Percentiles rank a stretch among this genome's conserved stretches.
Conservation (phyloP, 2,888 invertebrate genomes). For the Cantharis nigra region DNA sequence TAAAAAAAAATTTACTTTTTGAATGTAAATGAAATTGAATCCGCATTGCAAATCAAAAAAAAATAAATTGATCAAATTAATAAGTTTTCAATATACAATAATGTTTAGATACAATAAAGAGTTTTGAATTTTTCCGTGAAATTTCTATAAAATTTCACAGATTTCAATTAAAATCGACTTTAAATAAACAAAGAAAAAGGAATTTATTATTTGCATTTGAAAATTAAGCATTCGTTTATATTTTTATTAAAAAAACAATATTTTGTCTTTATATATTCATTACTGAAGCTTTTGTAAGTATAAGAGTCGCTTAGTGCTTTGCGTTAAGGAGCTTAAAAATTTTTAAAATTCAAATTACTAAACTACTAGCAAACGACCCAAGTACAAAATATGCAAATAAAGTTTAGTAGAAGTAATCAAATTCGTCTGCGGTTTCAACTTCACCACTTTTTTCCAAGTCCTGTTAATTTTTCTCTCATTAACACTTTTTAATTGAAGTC, state of each 20-base stretch:
- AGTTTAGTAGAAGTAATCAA: conserved; percentile 31
- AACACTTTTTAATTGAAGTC: conserved; percentile 43
- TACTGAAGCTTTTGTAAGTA: conserved; percentile 11
- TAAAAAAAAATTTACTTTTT: too few relatives aligned
- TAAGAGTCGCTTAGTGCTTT: conserved; percentile 20
- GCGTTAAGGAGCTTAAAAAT: conserved; percentile 31
- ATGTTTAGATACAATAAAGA: too few relatives aligned
- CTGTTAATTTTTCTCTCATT: conserved; percentile 41
- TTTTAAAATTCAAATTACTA: conserved; percentile 37
- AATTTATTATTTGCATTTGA: not conserved
- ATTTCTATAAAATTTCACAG: not conserved
- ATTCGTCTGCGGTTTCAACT: conserved; percentile 32
- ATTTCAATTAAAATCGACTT: not conserved
- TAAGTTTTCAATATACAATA: too few relatives aligned
- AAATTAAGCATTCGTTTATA: not conserved
- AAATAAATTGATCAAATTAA: too few relatives aligned
- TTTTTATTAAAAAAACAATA: not conserved
- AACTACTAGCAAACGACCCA: conserved; percentile 12
- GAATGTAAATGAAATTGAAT: too few relatives aligned
- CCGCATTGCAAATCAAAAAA: too few relatives aligned
- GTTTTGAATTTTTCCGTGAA: not conserved
- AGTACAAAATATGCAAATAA: conserved; percentile 30
- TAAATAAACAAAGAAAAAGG: not conserved
- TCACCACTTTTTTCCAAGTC: conserved; percentile 30
- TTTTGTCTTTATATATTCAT: not conserved